These are phyloP conservation scores for Hydrotaea cyrtoneurina DNA, from an alignment of 2,888 invertebrate genomes.

Conservation along the genomic window DNA sequence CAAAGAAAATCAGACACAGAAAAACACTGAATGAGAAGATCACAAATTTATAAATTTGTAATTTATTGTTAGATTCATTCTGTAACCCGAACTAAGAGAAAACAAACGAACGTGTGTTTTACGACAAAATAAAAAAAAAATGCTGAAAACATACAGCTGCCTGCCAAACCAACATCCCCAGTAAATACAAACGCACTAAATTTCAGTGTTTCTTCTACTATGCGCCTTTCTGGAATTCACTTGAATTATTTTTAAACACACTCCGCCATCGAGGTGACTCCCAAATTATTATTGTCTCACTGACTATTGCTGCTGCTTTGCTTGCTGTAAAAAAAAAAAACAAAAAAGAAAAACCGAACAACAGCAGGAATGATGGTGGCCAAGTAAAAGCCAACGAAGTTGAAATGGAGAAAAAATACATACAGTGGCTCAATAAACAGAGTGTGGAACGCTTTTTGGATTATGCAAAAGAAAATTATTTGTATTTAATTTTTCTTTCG, in stretches of 20 bases:
- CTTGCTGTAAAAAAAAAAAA: slow-evolving; percentile 1
- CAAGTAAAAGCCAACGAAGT: slow-evolving; percentile 44
- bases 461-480: no score
- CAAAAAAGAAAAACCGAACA: slow-evolving; percentile 17
- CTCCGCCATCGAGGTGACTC: slow-evolving; percentile 70
- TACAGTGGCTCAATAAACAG: background rate
- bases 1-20: background rate
- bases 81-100: slow-evolving; percentile 14
- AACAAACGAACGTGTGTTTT: slow-evolving; percentile 30
- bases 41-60: background rate
- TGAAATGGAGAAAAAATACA: slow-evolving; percentile 43
- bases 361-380: slow-evolving; percentile 32
- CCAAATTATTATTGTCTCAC: slow-evolving; percentile 72
- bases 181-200: slow-evolving; percentile 65
- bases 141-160: slow-evolving; percentile 28
- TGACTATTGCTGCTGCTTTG: slow-evolving; percentile 25
- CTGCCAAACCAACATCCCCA: background rate
- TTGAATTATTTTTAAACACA: slow-evolving; percentile 76
- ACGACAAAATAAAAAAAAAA: no score
- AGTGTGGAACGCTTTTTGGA: no score
- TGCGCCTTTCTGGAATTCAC: slow-evolving; percentile 72
- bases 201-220: slow-evolving; percentile 70
- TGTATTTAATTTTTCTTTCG: no score
- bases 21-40: background rate
- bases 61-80: slow-evolving; percentile 36